phyloP scores from a whole-genome alignment of 2,888 invertebrate genomes.

The Pachycephus smyrnensis region DNA sequence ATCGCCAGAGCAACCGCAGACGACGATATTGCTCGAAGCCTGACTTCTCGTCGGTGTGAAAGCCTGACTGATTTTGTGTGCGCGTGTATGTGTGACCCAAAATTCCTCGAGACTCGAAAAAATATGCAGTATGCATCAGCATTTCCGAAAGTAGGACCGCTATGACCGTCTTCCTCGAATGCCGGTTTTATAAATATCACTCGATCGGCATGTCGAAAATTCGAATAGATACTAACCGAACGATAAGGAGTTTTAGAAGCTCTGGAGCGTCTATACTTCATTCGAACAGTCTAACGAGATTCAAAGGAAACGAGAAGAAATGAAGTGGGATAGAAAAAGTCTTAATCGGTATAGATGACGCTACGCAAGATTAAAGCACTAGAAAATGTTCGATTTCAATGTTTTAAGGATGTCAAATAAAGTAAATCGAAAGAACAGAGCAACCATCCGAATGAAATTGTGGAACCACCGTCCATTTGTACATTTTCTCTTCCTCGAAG shows the following conservation, averaged over 20 bases:
- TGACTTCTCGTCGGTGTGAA: not conserved
- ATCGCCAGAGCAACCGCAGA: not conserved
- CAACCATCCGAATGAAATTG: not conserved
- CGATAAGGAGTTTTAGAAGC: not conserved
- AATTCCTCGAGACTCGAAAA: slow-evolving; percentile 4
- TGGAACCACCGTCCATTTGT: not conserved
- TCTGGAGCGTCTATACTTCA: not conserved
- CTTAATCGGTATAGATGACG: not conserved
- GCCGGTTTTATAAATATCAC: not conserved
- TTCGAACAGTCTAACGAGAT: not conserved
- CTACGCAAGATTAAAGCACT: not conserved
- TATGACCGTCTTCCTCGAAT: not conserved
- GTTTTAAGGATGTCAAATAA: not conserved
- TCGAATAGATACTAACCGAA: not conserved
- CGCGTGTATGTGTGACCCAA: slow-evolving; percentile 1
- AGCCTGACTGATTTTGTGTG: not conserved
- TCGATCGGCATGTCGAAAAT: not conserved
- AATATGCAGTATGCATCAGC: not conserved
- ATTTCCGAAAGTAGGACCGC: slow-evolving; percentile 2
- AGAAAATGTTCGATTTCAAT: not conserved
- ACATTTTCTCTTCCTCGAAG: slow-evolving; percentile 1
- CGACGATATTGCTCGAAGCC: not conserved
- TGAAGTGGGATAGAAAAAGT: not conserved
- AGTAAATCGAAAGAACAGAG: not conserved
- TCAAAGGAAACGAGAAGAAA: not conserved